Base-by-base conservation (phyloP, 2,797 vertebrate species). In the Alcedo quadribrachys region DNA sequence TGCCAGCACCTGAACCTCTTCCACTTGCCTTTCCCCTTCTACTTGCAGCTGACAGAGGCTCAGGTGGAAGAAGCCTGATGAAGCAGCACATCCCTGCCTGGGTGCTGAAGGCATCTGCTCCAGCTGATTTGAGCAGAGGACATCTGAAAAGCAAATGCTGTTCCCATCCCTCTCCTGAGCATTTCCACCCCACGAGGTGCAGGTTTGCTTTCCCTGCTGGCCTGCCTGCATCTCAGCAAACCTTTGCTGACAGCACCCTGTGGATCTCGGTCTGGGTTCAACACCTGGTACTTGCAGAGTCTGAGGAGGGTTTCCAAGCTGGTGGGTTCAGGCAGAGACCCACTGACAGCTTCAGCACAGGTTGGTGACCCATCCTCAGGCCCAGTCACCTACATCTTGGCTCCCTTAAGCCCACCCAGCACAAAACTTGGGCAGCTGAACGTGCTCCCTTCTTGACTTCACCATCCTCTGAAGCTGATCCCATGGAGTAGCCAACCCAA, bases 1-100 rank as follows among this genome's bases (percentile, higher is more conserved):
- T 70, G 62, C 76, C 79, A 67, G 68, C 75, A 81, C 63, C 86
- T 82, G 77, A 89, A 58, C 70, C 37, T 92, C 77, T 53, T 77
- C 65, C 40, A 40, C 63, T 58, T 1, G 1, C 0, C 37, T 68
- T 70, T 57, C 70, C 28, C 32, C 42, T 43, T 58, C 9, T 14
- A 5, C 20, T 42, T 32, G 51, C 33, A 84, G 74, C 80, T 85
- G 85, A 62, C 22, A 68, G 70, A 67, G 75, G 46, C 73, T 55
- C 68, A 27, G 30, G 30, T 17, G 65, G 77, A 75, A 78, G 87
- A 43, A 76, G 68, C 35, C 27, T 32, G 15, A 2, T 1, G 51
- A 76, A 70, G 32, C 42, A 87, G 87, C 65, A 84, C 8, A 14
- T 54, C 63, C 45, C 53, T 60, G 57, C 35, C 35, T 43, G 69